A percentile compares a stretch with the other conserved stretches of the same genome.
Conservation (phyloP, 2,113 vertebrate genomes). For the Loxodonta africana region DNA sequence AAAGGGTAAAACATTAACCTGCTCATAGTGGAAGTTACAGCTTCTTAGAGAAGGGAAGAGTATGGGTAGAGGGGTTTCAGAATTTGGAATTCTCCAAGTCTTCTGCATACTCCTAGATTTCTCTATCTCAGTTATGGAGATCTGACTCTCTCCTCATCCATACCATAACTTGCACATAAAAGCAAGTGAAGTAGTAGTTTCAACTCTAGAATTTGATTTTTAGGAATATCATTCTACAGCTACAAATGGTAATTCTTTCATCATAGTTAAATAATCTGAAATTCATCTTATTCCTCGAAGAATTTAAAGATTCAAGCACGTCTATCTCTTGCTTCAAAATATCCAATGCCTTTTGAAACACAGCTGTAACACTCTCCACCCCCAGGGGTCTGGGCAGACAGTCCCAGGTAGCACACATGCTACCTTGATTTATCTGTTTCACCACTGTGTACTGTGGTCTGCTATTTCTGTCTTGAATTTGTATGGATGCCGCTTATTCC, state of each 20-base stretch:
- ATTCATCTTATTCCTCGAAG: slow-evolving; percentile 7
- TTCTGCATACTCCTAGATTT: not conserved
- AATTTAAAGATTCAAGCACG: not conserved
- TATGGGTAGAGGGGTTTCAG: not conserved
- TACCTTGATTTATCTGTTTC: not conserved
- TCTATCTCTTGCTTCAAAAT: not conserved
- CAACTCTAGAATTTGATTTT: not conserved
- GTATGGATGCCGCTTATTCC: not conserved
- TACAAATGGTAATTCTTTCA: not conserved
- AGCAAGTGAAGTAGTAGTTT: not conserved
- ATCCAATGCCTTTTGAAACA: not conserved
- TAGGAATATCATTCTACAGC: not conserved
- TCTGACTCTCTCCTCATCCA: not conserved
- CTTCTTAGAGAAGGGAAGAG: not conserved
- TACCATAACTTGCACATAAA: not conserved
- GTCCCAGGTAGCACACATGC: not conserved
- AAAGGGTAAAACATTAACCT: not conserved
- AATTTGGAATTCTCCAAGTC: not conserved
- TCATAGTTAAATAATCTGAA: slow-evolving; percentile 4
- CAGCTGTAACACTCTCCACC: not conserved
- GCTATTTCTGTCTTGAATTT: not conserved
- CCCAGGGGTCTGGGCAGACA: not conserved
- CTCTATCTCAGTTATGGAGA: not conserved
- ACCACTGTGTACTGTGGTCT: not conserved
- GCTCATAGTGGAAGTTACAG: not conserved